phyloP scores from a whole-genome alignment of 1,140 invertebrate species.

The Colletes latitarsis region DNA sequence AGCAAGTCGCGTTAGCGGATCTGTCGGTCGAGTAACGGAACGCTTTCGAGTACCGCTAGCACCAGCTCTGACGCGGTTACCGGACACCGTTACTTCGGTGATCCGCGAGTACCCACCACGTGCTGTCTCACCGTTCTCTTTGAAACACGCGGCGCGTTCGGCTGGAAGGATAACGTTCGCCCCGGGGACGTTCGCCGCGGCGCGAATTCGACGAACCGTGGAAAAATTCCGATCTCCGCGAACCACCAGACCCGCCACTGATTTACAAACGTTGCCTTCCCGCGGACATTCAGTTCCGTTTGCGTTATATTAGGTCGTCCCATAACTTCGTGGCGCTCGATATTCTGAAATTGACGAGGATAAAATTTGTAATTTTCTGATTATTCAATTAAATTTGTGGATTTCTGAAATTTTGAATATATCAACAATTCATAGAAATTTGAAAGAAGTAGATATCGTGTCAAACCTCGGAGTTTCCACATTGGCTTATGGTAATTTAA shows the following conservation, averaged over 20 bases:
- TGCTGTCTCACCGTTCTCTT: constrained; percentile 73
- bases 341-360: too few relatives aligned
- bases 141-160: constrained; percentile 46
- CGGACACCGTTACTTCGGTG: constrained; percentile 76
- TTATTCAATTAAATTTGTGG: too few relatives aligned
- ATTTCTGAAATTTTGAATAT: too few relatives aligned
- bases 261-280: constrained; percentile 2
- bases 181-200: constrained; percentile 12
- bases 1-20: constrained; percentile 77
- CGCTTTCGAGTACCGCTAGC: constrained; percentile 77
- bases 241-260: constrained; percentile 9
- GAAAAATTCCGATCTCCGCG: constrained; percentile 53
- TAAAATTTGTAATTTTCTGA: too few relatives aligned
- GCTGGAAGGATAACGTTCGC: constrained; percentile 39
- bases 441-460: too few relatives aligned
- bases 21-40: constrained; percentile 82
- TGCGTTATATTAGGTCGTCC: constrained; percentile 18
- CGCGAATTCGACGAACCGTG: constrained; percentile 51
- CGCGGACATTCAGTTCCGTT: constrained; percentile 32
- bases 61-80: constrained; percentile 78
- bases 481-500: too few relatives aligned
- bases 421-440: too few relatives aligned
- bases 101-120: constrained; percentile 71
- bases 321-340: too few relatives aligned
- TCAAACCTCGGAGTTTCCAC: too few relatives aligned